These are phyloP conservation scores for Myocastor coypus DNA, from an alignment of 2,113 vertebrate species.

Conservation along the genomic window DNA sequence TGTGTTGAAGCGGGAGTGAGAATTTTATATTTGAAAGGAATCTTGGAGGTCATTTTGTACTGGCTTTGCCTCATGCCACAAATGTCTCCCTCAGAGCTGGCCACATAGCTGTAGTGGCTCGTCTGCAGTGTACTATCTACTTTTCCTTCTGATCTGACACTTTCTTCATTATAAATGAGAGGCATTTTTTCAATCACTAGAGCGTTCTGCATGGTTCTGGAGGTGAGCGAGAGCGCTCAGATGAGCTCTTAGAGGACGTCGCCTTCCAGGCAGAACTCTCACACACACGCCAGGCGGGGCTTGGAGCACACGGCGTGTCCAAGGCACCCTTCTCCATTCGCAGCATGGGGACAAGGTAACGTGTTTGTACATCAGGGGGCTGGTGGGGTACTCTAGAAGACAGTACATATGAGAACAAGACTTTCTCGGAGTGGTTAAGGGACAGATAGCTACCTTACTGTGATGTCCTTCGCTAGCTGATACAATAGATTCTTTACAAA, in stretches of 20 bases:
- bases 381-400: not conserved
- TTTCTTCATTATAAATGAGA: not conserved
- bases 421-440: not conserved
- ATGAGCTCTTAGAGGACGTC: not conserved
- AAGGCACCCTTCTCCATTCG: not conserved
- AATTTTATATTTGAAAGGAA: slow-evolving; percentile 4
- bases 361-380: not conserved
- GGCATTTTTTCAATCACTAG: not conserved
- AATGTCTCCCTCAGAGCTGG: not conserved
- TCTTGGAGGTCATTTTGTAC: not conserved
- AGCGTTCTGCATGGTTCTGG: not conserved
- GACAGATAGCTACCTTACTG: not conserved
- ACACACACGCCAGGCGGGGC: not conserved
- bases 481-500: not conserved
- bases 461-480: not conserved
- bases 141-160: not conserved
- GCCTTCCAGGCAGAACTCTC: not conserved
- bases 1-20: not conserved
- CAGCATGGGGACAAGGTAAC: not conserved
- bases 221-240: not conserved
- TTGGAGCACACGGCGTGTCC: not conserved
- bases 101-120: not conserved
- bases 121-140: not conserved
- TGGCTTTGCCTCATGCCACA: not conserved
- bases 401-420: not conserved